A percentile compares a stretch with the other conserved stretches of the same genome.
These are phyloP conservation scores for Rafetus swinhoei DNA, from an alignment of 2,113 vertebrate species.

Conservation along the genomic window DNA sequence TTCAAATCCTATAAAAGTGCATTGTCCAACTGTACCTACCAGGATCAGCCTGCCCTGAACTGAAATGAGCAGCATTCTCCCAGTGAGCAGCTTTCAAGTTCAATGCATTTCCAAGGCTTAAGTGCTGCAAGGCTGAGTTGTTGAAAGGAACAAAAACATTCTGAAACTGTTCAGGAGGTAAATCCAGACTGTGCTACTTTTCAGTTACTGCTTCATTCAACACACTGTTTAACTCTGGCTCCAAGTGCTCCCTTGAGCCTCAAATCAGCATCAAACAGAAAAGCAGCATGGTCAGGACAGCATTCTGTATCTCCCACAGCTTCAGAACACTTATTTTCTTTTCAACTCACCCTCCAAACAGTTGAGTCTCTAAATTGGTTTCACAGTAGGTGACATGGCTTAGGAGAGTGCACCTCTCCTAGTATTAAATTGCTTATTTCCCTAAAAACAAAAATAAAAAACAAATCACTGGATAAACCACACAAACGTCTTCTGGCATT, in stretches of 20 bases:
- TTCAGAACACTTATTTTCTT: conserved; percentile 54
- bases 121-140: background rate
- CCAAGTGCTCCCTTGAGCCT: conserved; percentile 14
- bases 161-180: background rate
- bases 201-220: conserved; percentile 23
- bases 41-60: background rate
- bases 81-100: conserved; percentile 19
- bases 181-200: conserved; percentile 10
- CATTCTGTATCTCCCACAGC: background rate
- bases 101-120: background rate
- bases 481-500: background rate
- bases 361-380: conserved; percentile 38
- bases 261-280: conserved; percentile 42
- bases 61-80: background rate
- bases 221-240: conserved; percentile 12
- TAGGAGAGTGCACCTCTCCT: conserved; percentile 32
- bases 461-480: conserved; percentile 5
- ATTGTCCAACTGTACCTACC: background rate
- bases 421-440: conserved; percentile 34
- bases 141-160: conserved; percentile 31
- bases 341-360: conserved; percentile 29
- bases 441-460: conserved; percentile 13
- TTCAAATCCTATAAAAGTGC: background rate
- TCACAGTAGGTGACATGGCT: conserved; percentile 3
- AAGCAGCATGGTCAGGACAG: conserved; percentile 28